Evolutionary conservation across 2,888 invertebrate genomes (phyloP), one percentile per base, ranked within the genome.

Genomic region (Thymelicus lineola): DNA sequence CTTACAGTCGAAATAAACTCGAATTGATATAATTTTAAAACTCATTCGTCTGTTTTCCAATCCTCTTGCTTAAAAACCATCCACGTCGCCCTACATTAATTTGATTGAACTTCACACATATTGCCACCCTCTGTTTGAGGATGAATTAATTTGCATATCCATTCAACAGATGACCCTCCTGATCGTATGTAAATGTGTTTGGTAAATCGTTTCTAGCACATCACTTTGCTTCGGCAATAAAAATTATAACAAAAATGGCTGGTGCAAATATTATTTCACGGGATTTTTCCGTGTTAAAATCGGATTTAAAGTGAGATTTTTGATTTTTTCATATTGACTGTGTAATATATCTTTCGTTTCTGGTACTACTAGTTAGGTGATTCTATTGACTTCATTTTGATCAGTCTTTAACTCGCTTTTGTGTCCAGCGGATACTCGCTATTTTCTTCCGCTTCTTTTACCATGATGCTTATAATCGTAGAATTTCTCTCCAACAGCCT

Each of bases 101-200:
- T 81, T 86, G 82, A 85, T 85, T 81, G 82, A 76, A 79, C 82
- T 83, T 84, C 82, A 80, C 84, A 79, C 79, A 71, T 66, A 57
- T 70, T 67, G 64, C 74, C 77, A 79, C 81, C 82, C 86, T 80
- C 81, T 78, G 76, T 80, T 81, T 79, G 79, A 77, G 77, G 75
- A 80, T 77, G 78, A 78, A 83, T 83, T 85, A 82, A 90, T 91
- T 90, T 90, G 86, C 90, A 91, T 91, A 88, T 82, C 84, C 82
- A 88, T 88, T 82, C 20, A 82, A 82, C 73, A 69, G 73, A 68
- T 69, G 76, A 82, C 87, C 85, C 86, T 81, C 78, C 72, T 59
- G 82, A 78, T 79, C 77, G 77, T 84, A 84, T 85, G 85, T 82
- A 80, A 83, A 88, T 86, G 79, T 84, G 74, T 70, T 75, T 77